phyloP scores from a whole-genome alignment of 2,888 invertebrate species.

The Oeneis ivallda region DNA sequence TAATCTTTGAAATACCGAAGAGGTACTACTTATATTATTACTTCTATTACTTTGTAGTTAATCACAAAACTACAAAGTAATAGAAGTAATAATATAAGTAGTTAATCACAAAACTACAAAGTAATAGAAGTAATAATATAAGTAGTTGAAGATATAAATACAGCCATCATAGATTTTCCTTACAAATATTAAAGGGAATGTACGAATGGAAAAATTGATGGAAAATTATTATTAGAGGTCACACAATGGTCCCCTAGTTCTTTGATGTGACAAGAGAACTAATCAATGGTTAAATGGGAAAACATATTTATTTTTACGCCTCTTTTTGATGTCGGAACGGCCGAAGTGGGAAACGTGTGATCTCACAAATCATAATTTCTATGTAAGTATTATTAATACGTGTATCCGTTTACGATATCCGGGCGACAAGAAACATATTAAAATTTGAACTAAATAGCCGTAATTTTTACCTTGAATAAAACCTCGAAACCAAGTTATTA shows the following conservation, averaged over 20 bases:
- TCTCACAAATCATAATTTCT: slow-evolving; percentile 43
- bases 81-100: too few species aligned
- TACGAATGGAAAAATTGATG: slow-evolving; percentile 58
- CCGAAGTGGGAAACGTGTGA: slow-evolving; percentile 37
- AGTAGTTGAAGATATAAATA: slow-evolving; percentile 26
- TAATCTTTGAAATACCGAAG: too few species aligned
- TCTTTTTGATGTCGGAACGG: slow-evolving; percentile 31
- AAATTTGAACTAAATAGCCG: background rate
- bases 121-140: slow-evolving; percentile 18
- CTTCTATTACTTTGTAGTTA: too few species aligned
- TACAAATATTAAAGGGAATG: slow-evolving; percentile 41
- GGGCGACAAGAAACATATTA: slow-evolving; percentile 21
- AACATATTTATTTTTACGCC: slow-evolving; percentile 56
- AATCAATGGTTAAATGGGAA: slow-evolving; percentile 69
- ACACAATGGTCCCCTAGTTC: slow-evolving; percentile 62
- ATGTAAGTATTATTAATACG: slow-evolving; percentile 40
- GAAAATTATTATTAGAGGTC: slow-evolving; percentile 64
- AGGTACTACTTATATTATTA: too few species aligned
- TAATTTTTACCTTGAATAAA: background rate
- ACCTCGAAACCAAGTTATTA: background rate
- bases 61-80: too few species aligned
- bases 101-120: too few species aligned
- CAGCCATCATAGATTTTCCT: slow-evolving; percentile 26
- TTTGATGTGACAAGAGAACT: slow-evolving; percentile 77
- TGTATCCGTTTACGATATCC: slow-evolving; percentile 34